Percentiles rank a stretch among this genome's conserved stretches.
phyloP scores from a whole-genome alignment of 1,140 invertebrate species.

The Ceratina australensis region DNA sequence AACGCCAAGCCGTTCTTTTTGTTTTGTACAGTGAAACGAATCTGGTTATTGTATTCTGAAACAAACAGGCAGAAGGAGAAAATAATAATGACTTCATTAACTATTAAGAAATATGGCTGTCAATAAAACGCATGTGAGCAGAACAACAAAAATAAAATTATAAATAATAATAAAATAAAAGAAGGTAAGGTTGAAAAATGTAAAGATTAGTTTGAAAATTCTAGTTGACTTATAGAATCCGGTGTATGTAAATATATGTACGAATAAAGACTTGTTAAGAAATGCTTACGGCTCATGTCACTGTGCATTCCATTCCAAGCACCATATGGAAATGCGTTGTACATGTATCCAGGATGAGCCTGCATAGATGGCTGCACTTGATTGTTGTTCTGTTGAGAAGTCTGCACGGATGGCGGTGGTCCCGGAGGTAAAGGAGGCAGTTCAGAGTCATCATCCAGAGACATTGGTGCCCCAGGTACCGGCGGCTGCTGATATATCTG shows the following conservation, averaged over 20 bases:
- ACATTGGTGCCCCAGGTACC: constrained; percentile 72
- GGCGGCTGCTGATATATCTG: constrained; percentile 70
- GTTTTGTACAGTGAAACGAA: constrained; percentile 82
- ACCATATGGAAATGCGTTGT: constrained; percentile 68
- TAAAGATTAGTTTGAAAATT: no score
- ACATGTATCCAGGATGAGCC: constrained; percentile 73
- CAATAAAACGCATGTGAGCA: no score
- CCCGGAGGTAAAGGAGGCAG: constrained; percentile 77
- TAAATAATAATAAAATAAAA: no score
- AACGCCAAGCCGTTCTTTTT: constrained; percentile 80
- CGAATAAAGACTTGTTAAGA: no score
- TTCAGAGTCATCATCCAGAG: constrained; percentile 76
- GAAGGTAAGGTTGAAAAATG: no score
- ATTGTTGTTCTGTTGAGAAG: constrained; percentile 74
- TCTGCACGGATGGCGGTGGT: constrained; percentile 78
- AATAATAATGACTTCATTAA: no score
- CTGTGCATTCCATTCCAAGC: constrained; percentile 72
- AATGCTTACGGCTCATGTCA: constrained; percentile 69
- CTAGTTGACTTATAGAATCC: no score
- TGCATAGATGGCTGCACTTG: constrained; percentile 68
- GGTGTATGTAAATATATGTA: no score
- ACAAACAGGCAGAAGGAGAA: constrained; percentile 47
- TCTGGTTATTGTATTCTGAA: constrained; percentile 78
- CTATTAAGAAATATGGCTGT: no score
- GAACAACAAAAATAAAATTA: no score